Conservation (phyloP, 2,797 vertebrate genomes). For the Gallinago nigripennis region DNA sequence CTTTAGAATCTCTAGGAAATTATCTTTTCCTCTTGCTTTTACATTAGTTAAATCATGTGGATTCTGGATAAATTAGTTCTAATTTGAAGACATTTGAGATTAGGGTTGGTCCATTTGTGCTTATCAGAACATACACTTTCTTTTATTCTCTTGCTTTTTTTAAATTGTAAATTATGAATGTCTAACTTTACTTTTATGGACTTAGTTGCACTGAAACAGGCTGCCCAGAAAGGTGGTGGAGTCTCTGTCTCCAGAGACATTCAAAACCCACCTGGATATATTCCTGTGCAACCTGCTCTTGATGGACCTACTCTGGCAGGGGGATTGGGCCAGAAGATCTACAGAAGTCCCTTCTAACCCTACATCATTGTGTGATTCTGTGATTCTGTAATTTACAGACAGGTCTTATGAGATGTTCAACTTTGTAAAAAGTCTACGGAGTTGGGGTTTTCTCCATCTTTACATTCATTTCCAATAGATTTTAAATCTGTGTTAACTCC, state of each 20-base stretch:
- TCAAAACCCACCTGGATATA: no score
- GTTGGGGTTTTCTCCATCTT: neutral
- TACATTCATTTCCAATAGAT: neutral
- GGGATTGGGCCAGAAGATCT: no score
- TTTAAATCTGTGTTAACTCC: neutral
- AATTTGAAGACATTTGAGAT: neutral
- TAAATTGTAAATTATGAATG: neutral
- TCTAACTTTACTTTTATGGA: neutral
- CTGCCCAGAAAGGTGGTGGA: no score
- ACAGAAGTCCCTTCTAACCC: no score
- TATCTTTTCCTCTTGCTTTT: neutral
- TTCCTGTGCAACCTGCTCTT: no score
- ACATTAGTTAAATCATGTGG: neutral
- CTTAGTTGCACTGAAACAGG: neutral
- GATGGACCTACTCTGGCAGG: no score
- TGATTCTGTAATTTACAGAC: neutral
- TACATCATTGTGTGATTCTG: no score
- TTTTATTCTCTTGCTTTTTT: neutral
- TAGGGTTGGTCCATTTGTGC: neutral
- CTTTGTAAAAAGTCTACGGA: neutral
- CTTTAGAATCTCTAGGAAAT: neutral
- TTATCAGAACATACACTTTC: neutral
- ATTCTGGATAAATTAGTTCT: neutral
- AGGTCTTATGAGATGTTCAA: neutral
- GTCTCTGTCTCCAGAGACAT: no score